Evolutionary conservation across 2,888 invertebrate species (phyloP).

Genomic region (Apomyelois bistriatella): DNA sequence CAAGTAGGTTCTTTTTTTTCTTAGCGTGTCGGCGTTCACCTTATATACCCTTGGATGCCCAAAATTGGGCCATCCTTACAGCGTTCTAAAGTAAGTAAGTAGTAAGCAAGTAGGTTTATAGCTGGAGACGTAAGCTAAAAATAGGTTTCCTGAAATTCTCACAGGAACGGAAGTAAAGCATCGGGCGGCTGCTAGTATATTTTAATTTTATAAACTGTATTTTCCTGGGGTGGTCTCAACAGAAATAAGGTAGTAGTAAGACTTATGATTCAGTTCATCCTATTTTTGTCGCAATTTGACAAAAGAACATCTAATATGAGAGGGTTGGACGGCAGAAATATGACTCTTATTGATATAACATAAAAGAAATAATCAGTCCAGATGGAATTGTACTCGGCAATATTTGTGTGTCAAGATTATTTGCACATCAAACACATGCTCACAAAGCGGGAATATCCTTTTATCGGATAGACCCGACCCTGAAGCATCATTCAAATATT

Average conservation of each 20-base stretch:
- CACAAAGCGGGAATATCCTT: conserved; percentile 1
- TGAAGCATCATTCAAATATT: conserved; percentile 7
- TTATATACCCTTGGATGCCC: too few species aligned
- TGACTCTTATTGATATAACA: neutral
- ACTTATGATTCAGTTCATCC: neutral
- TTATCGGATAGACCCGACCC: neutral
- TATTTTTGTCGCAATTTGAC: neutral
- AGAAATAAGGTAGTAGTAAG: neutral
- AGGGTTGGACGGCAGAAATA: neutral
- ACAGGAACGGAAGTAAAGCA: too few species aligned
- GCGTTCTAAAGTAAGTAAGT: too few species aligned
- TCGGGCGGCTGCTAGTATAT: too few species aligned
- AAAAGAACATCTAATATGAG: neutral
- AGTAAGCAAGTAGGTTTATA: too few species aligned
- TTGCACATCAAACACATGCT: conserved; percentile 9
- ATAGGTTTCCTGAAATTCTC: too few species aligned
- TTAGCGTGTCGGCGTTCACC: too few species aligned
- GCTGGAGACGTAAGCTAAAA: too few species aligned
- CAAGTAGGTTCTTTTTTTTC: too few species aligned
- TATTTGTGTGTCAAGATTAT: conserved; percentile 12
- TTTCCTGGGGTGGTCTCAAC: too few species aligned
- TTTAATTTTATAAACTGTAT: too few species aligned
- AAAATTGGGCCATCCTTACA: too few species aligned
- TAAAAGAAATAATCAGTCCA: conserved; percentile 6
- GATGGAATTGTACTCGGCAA: conserved; percentile 3